Percentiles rank a stretch among this genome's conserved stretches.
phyloP scores from a whole-genome alignment of 2,888 invertebrate species.

The Podabrus alpinus region DNA sequence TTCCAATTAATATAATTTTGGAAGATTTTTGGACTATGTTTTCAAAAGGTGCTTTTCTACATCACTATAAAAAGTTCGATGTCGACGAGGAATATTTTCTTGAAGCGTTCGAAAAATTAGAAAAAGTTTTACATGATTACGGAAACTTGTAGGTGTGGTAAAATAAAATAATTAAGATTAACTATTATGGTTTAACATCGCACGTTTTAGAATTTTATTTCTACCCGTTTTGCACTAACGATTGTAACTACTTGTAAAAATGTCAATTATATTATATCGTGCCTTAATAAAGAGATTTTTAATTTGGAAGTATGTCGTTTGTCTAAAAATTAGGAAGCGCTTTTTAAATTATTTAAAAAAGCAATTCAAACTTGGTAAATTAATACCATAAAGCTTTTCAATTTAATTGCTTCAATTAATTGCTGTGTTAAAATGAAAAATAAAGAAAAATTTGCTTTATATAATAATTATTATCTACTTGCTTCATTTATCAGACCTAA shows the following conservation, averaged over 20 bases:
- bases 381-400: not conserved
- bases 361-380: no score
- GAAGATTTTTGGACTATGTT: constrained; percentile 58
- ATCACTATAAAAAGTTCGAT: constrained; percentile 58
- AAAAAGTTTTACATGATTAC: constrained; percentile 56
- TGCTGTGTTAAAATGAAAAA: not conserved
- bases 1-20: constrained; percentile 51
- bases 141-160: constrained; percentile 44
- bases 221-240: not conserved
- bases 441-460: no score
- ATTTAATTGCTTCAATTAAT: not conserved
- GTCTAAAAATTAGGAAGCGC: not conserved
- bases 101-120: constrained; percentile 57
- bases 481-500: no score
- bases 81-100: constrained; percentile 57
- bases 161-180: not conserved
- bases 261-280: not conserved
- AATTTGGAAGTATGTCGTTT: not conserved
- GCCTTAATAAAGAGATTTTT: not conserved
- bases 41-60: constrained; percentile 57
- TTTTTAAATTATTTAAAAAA: no score
- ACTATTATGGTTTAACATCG: no score
- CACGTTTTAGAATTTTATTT: not conserved
- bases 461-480: no score
- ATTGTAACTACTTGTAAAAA: not conserved